Percentiles rank a stretch among this genome's conserved stretches.
phyloP scores from a whole-genome alignment of 2,113 vertebrate species.

The Megaleporinus macrocephalus region DNA sequence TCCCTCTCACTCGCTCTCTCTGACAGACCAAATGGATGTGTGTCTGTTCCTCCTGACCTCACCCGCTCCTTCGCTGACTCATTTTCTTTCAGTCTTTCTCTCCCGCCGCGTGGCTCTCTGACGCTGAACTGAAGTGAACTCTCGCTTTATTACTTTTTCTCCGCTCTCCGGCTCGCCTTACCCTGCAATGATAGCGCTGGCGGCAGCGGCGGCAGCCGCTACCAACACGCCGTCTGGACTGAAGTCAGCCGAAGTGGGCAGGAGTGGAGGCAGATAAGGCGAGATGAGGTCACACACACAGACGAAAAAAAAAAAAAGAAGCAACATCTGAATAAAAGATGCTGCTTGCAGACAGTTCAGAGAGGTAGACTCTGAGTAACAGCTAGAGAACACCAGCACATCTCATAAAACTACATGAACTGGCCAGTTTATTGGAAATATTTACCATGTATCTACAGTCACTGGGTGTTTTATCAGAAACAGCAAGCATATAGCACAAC shows the following conservation, averaged over 20 bases:
- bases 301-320: neutral
- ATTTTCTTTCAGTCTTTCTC: conserved; percentile 49
- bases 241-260: conserved; percentile 45
- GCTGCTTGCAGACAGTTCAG: neutral
- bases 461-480: too few relatives aligned
- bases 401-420: too few relatives aligned
- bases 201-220: conserved; percentile 31
- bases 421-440: too few relatives aligned
- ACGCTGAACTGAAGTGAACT: conserved; percentile 60
- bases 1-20: conserved; percentile 15
- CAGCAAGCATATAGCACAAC: too few relatives aligned
- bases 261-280: conserved; percentile 31
- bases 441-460: too few relatives aligned
- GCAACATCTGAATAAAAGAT: conserved; percentile 1
- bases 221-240: conserved; percentile 62
- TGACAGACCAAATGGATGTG: conserved; percentile 25
- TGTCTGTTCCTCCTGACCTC: conserved; percentile 45
- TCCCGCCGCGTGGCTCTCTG: conserved; percentile 44
- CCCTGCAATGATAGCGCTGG: conserved; percentile 42
- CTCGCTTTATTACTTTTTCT: conserved; percentile 57
- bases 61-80: conserved; percentile 51
- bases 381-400: too few relatives aligned
- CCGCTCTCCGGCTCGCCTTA: conserved; percentile 31
- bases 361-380: neutral
- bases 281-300: conserved; percentile 2